phyloP scores from a whole-genome alignment of 2,888 invertebrate species.

The Caenorhabditis japonica region DNA sequence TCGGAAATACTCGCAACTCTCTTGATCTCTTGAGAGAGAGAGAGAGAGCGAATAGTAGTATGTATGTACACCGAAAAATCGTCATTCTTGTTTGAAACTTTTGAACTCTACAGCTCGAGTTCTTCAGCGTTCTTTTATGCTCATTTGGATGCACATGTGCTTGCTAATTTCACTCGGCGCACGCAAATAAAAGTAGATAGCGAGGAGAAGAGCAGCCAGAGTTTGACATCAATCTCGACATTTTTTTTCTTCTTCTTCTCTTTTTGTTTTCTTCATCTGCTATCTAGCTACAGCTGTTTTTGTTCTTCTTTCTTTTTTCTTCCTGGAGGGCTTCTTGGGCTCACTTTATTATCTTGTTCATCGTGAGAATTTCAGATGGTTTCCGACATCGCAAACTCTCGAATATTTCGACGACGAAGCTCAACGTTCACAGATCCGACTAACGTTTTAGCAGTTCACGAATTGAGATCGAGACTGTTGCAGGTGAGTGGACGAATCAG shows the following conservation, averaged over 20 bases:
- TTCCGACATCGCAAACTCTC: constrained; percentile 24
- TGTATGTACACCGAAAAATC: constrained; percentile 20
- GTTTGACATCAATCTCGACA: constrained; percentile 16
- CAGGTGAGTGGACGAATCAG: constrained; percentile 20
- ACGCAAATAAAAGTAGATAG: no score
- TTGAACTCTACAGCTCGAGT: not conserved
- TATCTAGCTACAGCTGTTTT: constrained; percentile 19
- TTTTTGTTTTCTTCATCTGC: constrained; percentile 23
- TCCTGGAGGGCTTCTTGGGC: no score
- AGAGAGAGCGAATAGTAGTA: constrained; percentile 34
- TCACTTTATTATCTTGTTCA: constrained; percentile 1
- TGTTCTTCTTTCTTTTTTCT: constrained; percentile 10
- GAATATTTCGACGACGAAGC: constrained; percentile 40
- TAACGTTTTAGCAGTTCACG: constrained; percentile 44
- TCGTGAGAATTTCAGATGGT: constrained; percentile 24
- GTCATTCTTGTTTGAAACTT: constrained; percentile 5
- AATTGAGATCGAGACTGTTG: constrained; percentile 46
- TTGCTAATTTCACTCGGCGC: no score
- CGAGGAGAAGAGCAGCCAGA: not conserved
- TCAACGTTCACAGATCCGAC: constrained; percentile 49
- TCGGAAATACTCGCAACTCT: constrained; percentile 31
- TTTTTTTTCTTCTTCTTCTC: constrained; percentile 20
- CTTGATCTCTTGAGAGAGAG: constrained; percentile 29
- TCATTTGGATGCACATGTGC: no score
- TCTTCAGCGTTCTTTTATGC: no score